Evolutionary conservation across 2,888 invertebrate genomes (phyloP), one percentile per base, ranked within the genome.

Genomic region (Empis stercorea): DNA sequence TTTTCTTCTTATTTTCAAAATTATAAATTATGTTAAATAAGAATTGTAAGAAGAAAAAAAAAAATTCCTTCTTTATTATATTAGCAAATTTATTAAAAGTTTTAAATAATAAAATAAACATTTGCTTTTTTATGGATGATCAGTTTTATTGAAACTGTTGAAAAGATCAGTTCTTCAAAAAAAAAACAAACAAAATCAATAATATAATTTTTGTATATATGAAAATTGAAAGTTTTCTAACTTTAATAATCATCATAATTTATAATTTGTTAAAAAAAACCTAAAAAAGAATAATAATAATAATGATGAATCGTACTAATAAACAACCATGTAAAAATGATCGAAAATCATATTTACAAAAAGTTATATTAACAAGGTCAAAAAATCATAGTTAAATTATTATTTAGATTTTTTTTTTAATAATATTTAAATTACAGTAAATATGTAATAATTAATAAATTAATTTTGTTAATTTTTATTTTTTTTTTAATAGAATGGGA

Each of bases 401-500:
- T 42, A 14, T 3, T 34, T 34, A 34, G 13, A 34, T 5, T 32
- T 4, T 13, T 13, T 32, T 32, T 32, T 32, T 13, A 5, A 34
- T n/a, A n/a, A n/a, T 5, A n/a, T 5, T n/a, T 5, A 13, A 34
- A 5, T 13, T 34, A 34, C 13, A 32, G 3, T 32, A 32, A 32
- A 7, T 13, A 32, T 13, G 9, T 34, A 34, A 34, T n/a, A 34
- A 27, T 20, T 27, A 7, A 39, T 13, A 39, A 39, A 16, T 13
- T 11, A 16, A 38, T 16, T 16, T 38, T 38, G 1, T 16, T 13
- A 20, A n/a, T 34, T 30, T 27, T 48, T 27, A 43, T 44, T 30
- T 41, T 51, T 48, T 47, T 41, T 50, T 50, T 50, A 55, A n/a
- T 65, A 82, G 82, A 66, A 83, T 83, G 82, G 82, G 82, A 53